These are phyloP conservation scores for Drosophila quinaria DNA, from an alignment of 2,888 invertebrate species.

Conservation along the genomic window DNA sequence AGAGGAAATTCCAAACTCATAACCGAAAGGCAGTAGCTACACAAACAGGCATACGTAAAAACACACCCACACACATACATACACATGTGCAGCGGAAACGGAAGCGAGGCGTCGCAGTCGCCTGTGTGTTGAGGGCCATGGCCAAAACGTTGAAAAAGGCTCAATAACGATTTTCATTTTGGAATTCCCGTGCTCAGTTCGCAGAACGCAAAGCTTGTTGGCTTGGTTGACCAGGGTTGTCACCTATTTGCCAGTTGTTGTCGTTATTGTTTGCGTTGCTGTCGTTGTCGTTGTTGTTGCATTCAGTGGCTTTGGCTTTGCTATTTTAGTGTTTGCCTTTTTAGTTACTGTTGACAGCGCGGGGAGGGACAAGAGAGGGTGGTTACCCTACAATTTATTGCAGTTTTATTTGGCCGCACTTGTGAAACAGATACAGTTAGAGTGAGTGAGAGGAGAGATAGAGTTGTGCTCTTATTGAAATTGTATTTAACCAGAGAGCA, in stretches of 20 bases:
- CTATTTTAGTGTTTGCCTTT: constrained; percentile 32
- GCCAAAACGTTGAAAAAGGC: constrained; percentile 45
- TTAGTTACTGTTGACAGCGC: constrained; percentile 24
- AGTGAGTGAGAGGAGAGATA: not conserved
- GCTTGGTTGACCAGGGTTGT: constrained; percentile 40
- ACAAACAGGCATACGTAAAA: constrained; percentile 5
- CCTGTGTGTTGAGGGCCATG: constrained; percentile 26
- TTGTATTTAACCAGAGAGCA: constrained; percentile 37
- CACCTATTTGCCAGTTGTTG: constrained; percentile 27
- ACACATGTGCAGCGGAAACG: constrained; percentile 37
- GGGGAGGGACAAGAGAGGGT: not conserved
- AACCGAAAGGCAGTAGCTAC: constrained; percentile 11
- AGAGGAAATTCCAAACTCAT: constrained; percentile 42
- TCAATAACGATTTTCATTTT: constrained; percentile 59
- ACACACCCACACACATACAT: not conserved
- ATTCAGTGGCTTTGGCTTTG: constrained; percentile 26
- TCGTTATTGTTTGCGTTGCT: constrained; percentile 16
- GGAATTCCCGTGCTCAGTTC: constrained; percentile 35
- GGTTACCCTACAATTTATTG: constrained; percentile 22
- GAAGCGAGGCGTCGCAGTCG: constrained; percentile 32
- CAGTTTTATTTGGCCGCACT: constrained; percentile 15
- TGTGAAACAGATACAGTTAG: not conserved
- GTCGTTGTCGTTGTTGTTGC: constrained; percentile 14
- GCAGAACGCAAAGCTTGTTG: constrained; percentile 36
- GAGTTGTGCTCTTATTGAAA: constrained; percentile 49